Base-by-base conservation (phyloP, 2,797 vertebrate genomes). In the Ceryle rudis region DNA sequence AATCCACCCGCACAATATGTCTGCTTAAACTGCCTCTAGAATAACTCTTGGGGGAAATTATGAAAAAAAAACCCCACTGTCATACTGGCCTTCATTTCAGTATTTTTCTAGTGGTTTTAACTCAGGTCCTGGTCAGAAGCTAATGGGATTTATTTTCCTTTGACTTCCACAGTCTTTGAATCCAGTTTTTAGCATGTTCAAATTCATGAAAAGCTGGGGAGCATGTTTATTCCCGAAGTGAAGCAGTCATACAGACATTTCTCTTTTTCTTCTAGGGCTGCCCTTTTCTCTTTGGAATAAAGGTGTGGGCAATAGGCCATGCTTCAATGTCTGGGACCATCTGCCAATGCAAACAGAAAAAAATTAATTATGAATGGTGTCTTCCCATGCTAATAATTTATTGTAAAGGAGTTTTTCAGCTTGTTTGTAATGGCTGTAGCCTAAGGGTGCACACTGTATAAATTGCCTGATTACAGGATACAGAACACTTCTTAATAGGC, bases 401-500 rank as follows among this genome's bases (percentile, higher is more conserved):
- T 99, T 98, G 98, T 98, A 98, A 98, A 98, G 98, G 98, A 97
- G 98, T 98, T 99, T 98, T 98, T 98, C 98, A 98, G 98, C 98
- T 98, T 98, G 97, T 98, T 98, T 98, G 97, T 97, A 98, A 98
- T 98, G 96, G 93, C 96, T 91, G 93, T 98, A 97, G 98, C 98
- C 98, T 96, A 96, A 97, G 98, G 99, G 98, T 98, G 93, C 98
- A 90, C 97, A 94, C 96, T 95, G 97, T 97, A 97, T 98, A 99
- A 99, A 99, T 98, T 98, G 98, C 98, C 98, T 99, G 99, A 99
- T 99, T 99, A 99, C 99, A 99, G 99, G 99, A 99, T 99, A 98
- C 99, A 98, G 98, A 97, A 96, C 57, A 64, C 84, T 98, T 96
- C 97, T 98, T 98, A 98, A 98, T 98, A 97, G 98, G 98, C 98